These are phyloP conservation scores for Acronicta leporina DNA, from an alignment of 2,888 invertebrate genomes.

Conservation along the genomic window DNA sequence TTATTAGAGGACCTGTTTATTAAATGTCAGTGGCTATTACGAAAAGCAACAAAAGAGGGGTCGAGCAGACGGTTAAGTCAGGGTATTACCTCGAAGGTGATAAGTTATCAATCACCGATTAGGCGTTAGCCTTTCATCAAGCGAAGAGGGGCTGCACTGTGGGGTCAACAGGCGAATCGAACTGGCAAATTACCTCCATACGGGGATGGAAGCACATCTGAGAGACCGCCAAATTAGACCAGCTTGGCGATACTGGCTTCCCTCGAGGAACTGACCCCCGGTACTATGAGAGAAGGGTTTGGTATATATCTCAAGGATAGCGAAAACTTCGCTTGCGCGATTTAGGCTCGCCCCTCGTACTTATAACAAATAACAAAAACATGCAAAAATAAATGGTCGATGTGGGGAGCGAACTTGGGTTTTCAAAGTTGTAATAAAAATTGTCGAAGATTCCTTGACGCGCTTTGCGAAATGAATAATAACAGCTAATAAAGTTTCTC, in stretches of 20 bases:
- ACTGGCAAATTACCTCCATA: not conserved
- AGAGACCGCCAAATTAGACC: not conserved
- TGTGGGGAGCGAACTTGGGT: not conserved
- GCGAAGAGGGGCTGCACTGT: not conserved
- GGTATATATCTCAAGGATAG: constrained; percentile 4
- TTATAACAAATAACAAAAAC: no score
- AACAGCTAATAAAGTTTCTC: no score
- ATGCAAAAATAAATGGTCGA: not conserved
- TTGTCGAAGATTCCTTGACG: no score
- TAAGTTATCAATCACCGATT: not conserved
- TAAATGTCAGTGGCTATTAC: no score
- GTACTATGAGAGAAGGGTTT: not conserved
- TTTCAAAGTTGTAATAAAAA: no score
- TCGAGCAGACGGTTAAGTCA: not conserved
- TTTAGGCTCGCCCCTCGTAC: constrained; percentile 16
- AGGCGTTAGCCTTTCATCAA: not conserved
- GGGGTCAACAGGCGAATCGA: not conserved
- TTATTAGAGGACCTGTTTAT: no score
- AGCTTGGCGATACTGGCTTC: constrained; percentile 1
- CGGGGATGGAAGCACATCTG: not conserved
- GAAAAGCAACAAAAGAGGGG: not conserved
- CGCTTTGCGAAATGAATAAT: no score
- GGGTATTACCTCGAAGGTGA: not conserved
- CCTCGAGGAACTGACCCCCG: not conserved
- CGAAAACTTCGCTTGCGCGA: constrained; percentile 19